A percentile compares a stretch with the other conserved stretches of the same genome.
Evolutionary conservation across 2,888 invertebrate species (phyloP).

Genomic region (Nezara viridula): DNA sequence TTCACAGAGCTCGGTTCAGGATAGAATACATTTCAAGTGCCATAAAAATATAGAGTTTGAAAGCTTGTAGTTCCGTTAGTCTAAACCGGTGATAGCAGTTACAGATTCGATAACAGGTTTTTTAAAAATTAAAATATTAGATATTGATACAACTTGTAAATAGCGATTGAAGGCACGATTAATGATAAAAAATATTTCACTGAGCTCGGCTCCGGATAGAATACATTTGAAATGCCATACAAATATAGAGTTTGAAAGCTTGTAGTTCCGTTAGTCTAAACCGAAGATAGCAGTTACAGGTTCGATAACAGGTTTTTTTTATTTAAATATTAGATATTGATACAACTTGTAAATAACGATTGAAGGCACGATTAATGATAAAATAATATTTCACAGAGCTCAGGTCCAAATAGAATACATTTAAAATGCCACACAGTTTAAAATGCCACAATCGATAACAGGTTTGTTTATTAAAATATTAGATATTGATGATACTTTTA

Average conservation of each 20-base stretch:
- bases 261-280: background rate
- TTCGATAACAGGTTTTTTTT: background rate
- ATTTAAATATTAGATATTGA: background rate
- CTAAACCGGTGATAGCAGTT: background rate
- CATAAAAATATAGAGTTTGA: background rate
- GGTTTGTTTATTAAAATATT: too few species aligned
- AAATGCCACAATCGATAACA: too few species aligned
- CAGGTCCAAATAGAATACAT: background rate
- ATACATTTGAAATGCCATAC: background rate
- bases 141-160: too few species aligned
- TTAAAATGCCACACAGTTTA: too few species aligned
- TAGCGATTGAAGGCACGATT: background rate
- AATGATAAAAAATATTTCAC: too few species aligned
- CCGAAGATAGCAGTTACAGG: background rate
- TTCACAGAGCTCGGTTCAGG: background rate
- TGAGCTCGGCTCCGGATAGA: background rate
- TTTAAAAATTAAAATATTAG: background rate
- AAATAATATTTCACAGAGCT: slow-evolving; percentile 11
- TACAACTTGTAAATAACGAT: background rate
- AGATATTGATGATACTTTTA: too few species aligned
- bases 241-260: background rate
- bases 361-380: background rate
- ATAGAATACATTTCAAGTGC: background rate
- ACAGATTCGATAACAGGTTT: background rate
- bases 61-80: background rate